Evolutionary conservation across 1,140 invertebrate species (phyloP), one percentile per base, ranked within the genome.

Genomic region (Drosophila varians): DNA sequence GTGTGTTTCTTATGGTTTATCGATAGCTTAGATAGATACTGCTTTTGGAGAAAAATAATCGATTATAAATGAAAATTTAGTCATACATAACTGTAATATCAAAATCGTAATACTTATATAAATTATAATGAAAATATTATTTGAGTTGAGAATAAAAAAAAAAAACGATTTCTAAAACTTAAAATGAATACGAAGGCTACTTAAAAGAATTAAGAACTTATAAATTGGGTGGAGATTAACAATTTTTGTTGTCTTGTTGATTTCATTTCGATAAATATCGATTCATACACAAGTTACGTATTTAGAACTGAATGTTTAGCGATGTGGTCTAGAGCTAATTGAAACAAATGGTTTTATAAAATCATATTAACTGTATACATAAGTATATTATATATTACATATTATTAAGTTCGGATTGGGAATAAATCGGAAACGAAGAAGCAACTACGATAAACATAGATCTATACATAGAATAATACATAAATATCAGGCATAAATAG

Each of bases 151-250:
- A 55, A 38, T 21, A 21, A 45, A 40, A 38, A 40, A 45, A 28
- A 55, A 64, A 68, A 69, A 60, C 18, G 11, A 18, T 34, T 4
- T 48, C 28, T 31, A 45, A 61, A 80, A 73, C 77, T 82, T 77
- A 82, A 77, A 64, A 64, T 16, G 40, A 47, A 26, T 60, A 74
- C 40, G 42, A 52, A 61, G 74, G 31, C 57, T 87, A 88, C 77
- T 87, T 87, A 87, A 80, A 74, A 48, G 66, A 80, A 73, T 68
- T 68, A 64, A 68, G 16, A 88, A 78, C 77, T 88, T 88, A 88
- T 83, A 88, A 87, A 83, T 78, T 87, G 82, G 80, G 80, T 86
- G 80, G 80, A 86, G 80, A 77, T 80, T 74, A 84, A 84, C 76
- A 86, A 76, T 79, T 31, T 31, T 31, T 31, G 28, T 31, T 69